Evolutionary conservation across 2,888 invertebrate species (phyloP).

Genomic region (Chloroclysta siterata): DNA sequence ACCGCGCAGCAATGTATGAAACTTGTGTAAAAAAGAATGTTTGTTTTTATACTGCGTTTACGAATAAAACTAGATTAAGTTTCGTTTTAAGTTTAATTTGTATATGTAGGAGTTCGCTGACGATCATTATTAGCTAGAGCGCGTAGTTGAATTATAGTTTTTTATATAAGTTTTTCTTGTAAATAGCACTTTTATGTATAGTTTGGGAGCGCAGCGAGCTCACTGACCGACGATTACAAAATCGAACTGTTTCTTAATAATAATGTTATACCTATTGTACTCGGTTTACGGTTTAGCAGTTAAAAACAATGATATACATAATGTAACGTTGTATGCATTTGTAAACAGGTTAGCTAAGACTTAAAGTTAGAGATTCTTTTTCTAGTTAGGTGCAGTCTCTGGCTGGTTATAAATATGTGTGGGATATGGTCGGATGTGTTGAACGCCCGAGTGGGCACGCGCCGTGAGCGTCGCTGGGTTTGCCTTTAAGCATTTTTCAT

Average conservation of each 20-base stretch:
- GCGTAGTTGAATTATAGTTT: slow-evolving; percentile 39
- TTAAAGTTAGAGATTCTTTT: slow-evolving; percentile 75
- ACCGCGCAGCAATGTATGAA: not conserved
- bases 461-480: slow-evolving; percentile 35
- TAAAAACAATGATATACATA: slow-evolving; percentile 59
- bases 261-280: slow-evolving; percentile 55
- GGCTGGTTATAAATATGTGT: slow-evolving; percentile 31
- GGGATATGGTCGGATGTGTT: slow-evolving; percentile 22
- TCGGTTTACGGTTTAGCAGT: slow-evolving; percentile 44
- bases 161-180: slow-evolving; percentile 37
- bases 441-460: slow-evolving; percentile 25
- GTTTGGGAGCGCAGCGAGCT: slow-evolving; percentile 31
- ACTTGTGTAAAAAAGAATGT: slow-evolving; percentile 4
- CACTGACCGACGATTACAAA: slow-evolving; percentile 21
- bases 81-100: slow-evolving; percentile 29
- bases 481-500: slow-evolving; percentile 31
- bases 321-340: slow-evolving; percentile 83
- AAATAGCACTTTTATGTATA: slow-evolving; percentile 40
- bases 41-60: slow-evolving; percentile 27
- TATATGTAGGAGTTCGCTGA: slow-evolving; percentile 28
- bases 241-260: slow-evolving; percentile 45
- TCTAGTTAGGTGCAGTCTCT: slow-evolving; percentile 60
- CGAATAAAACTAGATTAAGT: slow-evolving; percentile 19
- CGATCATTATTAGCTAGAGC: slow-evolving; percentile 25
- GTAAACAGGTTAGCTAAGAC: slow-evolving; percentile 79